These are phyloP conservation scores for Pyralis farinalis DNA, from an alignment of 2,888 invertebrate genomes.

Conservation along the genomic window DNA sequence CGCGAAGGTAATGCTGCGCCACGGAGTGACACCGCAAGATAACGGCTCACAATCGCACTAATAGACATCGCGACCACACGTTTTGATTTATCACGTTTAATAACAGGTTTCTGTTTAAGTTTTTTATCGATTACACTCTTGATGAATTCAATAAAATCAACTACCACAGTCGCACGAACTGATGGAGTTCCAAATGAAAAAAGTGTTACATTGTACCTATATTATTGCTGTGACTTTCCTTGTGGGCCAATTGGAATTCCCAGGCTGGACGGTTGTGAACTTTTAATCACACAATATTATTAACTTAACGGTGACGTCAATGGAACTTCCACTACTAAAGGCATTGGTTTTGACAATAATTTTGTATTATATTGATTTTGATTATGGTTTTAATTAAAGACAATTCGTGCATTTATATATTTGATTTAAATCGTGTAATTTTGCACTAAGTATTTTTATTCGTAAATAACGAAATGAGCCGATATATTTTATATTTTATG, in stretches of 20 bases:
- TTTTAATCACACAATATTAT: too few relatives aligned
- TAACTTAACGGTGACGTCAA: not conserved
- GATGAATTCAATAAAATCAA: not conserved
- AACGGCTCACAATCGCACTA: conserved; percentile 30
- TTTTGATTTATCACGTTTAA: not conserved
- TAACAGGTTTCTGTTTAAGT: not conserved
- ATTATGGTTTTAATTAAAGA: too few relatives aligned
- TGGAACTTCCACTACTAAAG: not conserved
- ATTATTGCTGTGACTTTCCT: not conserved
- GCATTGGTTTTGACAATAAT: not conserved
- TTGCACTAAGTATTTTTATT: too few relatives aligned
- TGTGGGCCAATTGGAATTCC: not conserved
- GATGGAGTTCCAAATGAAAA: too few relatives aligned
- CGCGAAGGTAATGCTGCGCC: conserved; percentile 36
- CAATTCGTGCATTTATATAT: too few relatives aligned
- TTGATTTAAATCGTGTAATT: too few relatives aligned
- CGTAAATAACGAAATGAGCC: too few relatives aligned
- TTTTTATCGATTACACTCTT: not conserved
- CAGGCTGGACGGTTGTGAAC: not conserved
- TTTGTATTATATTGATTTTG: too few relatives aligned
- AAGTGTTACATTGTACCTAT: not conserved
- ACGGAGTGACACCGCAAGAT: conserved; percentile 58
- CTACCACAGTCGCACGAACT: not conserved
- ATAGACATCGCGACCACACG: not conserved
- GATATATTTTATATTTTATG: too few relatives aligned